phyloP scores from a whole-genome alignment of 2,797 vertebrate genomes.

The Sebastes steindachneri region DNA sequence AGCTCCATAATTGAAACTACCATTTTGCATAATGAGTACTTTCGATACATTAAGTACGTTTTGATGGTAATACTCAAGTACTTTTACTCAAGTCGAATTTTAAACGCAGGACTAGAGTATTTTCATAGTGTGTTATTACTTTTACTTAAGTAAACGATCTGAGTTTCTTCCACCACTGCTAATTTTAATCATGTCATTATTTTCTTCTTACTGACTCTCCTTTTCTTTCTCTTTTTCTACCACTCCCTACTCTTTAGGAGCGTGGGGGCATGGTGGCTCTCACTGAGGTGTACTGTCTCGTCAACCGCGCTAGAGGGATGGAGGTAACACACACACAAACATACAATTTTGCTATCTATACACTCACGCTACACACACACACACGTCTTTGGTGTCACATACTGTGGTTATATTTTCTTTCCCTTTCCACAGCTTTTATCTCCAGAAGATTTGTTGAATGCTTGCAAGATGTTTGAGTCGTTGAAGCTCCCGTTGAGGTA shows the following conservation, averaged over 20 bases:
- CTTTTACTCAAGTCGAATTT: too few species aligned
- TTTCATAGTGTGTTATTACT: too few species aligned
- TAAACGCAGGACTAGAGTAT: too few species aligned
- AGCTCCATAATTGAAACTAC: too few species aligned
- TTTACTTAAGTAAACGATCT: too few species aligned
- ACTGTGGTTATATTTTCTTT: neutral
- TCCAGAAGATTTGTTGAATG: slow-evolving; percentile 96
- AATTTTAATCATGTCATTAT: neutral
- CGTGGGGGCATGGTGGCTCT: slow-evolving; percentile 98
- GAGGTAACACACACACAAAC: slow-evolving; percentile 84
- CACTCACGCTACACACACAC: neutral
- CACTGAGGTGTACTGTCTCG: slow-evolving; percentile 97
- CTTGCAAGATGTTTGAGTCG: slow-evolving; percentile 95
- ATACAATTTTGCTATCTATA: neutral
- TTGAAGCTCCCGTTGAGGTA: slow-evolving; percentile 94
- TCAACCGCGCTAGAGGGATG: slow-evolving; percentile 96
- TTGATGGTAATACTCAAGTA: too few species aligned
- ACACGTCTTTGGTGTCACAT: neutral
- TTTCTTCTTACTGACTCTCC: neutral
- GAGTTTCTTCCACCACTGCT: too few species aligned
- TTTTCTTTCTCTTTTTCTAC: neutral
- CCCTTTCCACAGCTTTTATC: slow-evolving; percentile 88
- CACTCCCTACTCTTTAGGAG: slow-evolving; percentile 80
- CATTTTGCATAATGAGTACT: too few species aligned
- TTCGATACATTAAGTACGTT: too few species aligned